A percentile compares a stretch with the other conserved stretches of the same genome.
phyloP scores from a whole-genome alignment of 1,140 invertebrate species.

The Pseudomyrmex gracilis region DNA sequence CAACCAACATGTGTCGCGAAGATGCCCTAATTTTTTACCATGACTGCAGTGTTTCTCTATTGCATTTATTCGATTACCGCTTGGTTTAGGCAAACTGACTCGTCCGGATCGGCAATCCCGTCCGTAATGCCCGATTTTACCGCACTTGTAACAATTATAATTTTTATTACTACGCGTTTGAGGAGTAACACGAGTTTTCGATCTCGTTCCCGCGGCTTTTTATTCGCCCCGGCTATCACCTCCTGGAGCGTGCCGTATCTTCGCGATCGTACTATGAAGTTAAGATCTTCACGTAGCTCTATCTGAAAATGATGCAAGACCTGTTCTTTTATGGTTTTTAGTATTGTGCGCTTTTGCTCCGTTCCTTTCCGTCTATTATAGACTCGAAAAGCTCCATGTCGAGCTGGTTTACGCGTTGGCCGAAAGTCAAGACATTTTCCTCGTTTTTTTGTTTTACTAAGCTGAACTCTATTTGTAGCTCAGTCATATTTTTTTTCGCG shows the following conservation, averaged over 20 bases:
- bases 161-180: too few species aligned
- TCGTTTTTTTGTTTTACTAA: too few species aligned
- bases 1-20: too few species aligned
- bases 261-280: neutral
- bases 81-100: too few species aligned
- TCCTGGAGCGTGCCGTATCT: neutral
- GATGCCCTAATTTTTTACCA: too few species aligned
- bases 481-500: neutral
- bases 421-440: neutral
- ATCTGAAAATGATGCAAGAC: neutral
- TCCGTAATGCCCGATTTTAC: too few species aligned
- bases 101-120: too few species aligned
- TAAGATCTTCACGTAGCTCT: neutral
- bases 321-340: neutral
- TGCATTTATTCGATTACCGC: too few species aligned
- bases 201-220: neutral
- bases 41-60: too few species aligned
- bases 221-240: neutral
- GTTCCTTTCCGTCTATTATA: neutral
- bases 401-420: neutral
- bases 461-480: neutral
- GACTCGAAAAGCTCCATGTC: neutral
- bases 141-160: too few species aligned
- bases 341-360: neutral
- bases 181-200: neutral